phyloP scores from a whole-genome alignment of 2,888 invertebrate genomes.

The Periphyllus acericola region DNA sequence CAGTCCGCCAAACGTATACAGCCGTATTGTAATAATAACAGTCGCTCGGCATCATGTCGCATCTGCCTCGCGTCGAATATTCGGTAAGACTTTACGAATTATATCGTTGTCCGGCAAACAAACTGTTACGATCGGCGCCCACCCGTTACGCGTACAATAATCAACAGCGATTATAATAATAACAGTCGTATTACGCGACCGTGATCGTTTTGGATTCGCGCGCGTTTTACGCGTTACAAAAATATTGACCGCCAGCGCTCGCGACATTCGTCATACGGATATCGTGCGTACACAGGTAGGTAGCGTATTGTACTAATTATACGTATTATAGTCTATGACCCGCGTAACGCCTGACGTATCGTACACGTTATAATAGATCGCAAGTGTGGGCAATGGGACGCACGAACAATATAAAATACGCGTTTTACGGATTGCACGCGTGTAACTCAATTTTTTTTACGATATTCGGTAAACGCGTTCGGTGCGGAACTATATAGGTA shows the following conservation, averaged over 20 bases:
- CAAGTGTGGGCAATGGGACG: no score
- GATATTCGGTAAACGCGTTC: neutral
- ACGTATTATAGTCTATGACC: neutral
- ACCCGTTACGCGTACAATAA: slow-evolving; percentile 1
- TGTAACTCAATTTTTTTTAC: neutral
- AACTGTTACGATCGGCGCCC: slow-evolving; percentile 36
- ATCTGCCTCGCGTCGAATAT: slow-evolving; percentile 20
- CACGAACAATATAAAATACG: neutral
- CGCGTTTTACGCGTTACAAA: neutral
- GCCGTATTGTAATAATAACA: neutral
- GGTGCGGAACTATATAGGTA: neutral
- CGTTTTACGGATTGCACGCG: neutral
- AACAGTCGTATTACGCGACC: no score
- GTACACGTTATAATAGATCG: neutral
- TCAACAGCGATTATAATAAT: neutral
- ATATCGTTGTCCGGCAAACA: slow-evolving; percentile 35
- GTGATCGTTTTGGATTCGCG: neutral
- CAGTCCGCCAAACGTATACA: neutral
- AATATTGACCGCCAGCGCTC: neutral
- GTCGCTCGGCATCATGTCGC: slow-evolving; percentile 10
- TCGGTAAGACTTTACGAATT: slow-evolving; percentile 1
- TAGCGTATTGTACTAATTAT: neutral
- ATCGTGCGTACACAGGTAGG: neutral
- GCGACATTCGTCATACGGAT: neutral
- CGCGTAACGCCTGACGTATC: neutral